Evolutionary conservation across 1,140 invertebrate genomes (phyloP), one percentile per base, ranked within the genome.

Genomic region (Babylonia areolata): DNA sequence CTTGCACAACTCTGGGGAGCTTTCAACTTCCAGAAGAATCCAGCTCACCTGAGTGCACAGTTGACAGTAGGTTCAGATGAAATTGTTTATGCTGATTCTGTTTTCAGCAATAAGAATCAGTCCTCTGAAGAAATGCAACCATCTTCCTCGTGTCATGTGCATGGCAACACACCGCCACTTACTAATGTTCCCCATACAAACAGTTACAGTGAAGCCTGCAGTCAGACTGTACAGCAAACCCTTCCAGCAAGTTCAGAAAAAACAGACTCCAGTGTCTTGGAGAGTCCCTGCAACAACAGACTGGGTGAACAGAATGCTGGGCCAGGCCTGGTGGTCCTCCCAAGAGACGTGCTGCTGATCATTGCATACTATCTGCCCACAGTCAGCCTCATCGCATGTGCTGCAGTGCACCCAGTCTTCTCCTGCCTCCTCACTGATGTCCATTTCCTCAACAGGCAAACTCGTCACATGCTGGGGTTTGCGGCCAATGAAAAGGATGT

Each of bases 361-460:
- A 37, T 83, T 12, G 33, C 58, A 11, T 35, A 42, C 31, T 39
- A 71, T n/a, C 58, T 83, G 28, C 81, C 81, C 33, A 83, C 81
- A 42, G 81, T 58, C n/a, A 71, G n/a, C 23, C 64, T 83, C 37
- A 35, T 71, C 15, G 81, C 81, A 54, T 83, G 51, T 37, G 81
- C 64, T 15, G 58, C 81, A 23, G 81, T 54, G 15, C 81, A 83
- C 39, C 23, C 54, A 6, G 17, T 28, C 33, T 71, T 83, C 42
- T 33, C 37, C 12, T 23, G 71, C 35, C 28, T 83, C 2, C 58
- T 83, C 39, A 39, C n/a, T n/a, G 81, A 83, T 71, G 81, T 69
- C 35, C 42, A 83, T 33, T 83, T 83, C 58, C 51, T 83, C 17
- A 58, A 83, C 81, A 39, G 33, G 51, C 81, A 83, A 5, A 83